Conservation (phyloP, 2,797 vertebrate species). For the Trematocara caparti region DNA sequence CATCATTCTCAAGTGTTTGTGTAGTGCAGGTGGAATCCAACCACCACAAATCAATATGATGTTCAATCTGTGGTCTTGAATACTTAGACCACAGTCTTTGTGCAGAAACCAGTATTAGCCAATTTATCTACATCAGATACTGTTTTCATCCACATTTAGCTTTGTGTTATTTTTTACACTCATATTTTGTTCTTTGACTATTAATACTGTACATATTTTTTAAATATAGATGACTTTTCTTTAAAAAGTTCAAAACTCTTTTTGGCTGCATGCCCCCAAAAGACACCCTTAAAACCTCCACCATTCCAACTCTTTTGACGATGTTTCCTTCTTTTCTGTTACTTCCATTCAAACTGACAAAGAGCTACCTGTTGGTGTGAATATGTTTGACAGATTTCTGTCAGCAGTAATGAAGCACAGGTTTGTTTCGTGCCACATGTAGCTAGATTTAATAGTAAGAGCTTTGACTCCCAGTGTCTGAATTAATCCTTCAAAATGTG, state of each 20-base stretch:
- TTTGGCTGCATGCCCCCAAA: not conserved
- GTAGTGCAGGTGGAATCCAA: not conserved
- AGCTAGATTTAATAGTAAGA: slow-evolving; percentile 19
- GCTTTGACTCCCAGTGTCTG: not conserved
- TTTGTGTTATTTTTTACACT: not conserved
- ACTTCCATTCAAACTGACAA: slow-evolving; percentile 4
- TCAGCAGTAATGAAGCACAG: slow-evolving; percentile 16
- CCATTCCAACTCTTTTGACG: not conserved
- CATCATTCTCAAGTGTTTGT: not conserved
- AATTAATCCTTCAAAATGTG: slow-evolving; percentile 5
- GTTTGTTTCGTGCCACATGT: slow-evolving; percentile 15
- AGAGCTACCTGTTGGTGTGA: slow-evolving; percentile 26
- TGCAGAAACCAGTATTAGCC: not conserved
- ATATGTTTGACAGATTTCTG: slow-evolving; percentile 26
- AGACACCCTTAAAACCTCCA: not conserved
- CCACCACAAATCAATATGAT: slow-evolving; percentile 31
- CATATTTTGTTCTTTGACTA: not conserved
- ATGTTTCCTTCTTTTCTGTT: not conserved
- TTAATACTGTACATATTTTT: not conserved
- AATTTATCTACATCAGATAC: not conserved
- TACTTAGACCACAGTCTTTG: slow-evolving; percentile 6
- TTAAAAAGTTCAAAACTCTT: not conserved
- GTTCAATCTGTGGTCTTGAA: slow-evolving; percentile 12
- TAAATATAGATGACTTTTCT: not conserved
- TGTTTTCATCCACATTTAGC: not conserved